phyloP scores from a whole-genome alignment of 92 coral and sea anemone genomes.

The Bergia puertoricense region DNA sequence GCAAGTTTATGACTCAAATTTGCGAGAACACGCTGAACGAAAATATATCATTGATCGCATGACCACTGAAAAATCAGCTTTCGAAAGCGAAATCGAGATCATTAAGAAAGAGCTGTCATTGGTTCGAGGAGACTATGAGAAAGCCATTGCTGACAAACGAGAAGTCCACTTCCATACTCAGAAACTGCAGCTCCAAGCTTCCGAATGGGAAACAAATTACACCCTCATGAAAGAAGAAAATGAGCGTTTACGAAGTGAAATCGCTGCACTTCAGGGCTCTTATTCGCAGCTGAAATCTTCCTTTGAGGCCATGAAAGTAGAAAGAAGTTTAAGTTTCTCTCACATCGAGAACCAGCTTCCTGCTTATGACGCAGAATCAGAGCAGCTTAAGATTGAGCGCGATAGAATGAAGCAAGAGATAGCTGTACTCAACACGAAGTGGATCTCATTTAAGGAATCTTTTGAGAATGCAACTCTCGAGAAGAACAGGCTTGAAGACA shows the following conservation, averaged over 20 bases:
- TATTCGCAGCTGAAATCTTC: slow-evolving; percentile 36
- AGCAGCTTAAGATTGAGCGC: slow-evolving; percentile 44
- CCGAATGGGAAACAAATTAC: slow-evolving; percentile 73
- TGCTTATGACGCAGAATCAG: slow-evolving; percentile 33
- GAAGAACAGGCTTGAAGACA: slow-evolving; percentile 46
- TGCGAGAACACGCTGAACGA: slow-evolving; percentile 55
- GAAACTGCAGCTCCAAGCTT: slow-evolving; percentile 61
- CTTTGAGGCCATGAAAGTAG: slow-evolving; percentile 12
- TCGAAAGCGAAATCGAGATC: slow-evolving; percentile 57
- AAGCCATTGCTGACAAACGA: slow-evolving; percentile 59
- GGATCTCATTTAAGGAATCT: slow-evolving; percentile 46
- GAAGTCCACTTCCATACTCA: slow-evolving; percentile 59
- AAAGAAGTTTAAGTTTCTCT: slow-evolving; percentile 21
- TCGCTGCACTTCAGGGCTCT: slow-evolving; percentile 43
- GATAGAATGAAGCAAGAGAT: slow-evolving; percentile 45
- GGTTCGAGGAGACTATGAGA: slow-evolving; percentile 58
- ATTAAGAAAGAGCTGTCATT: slow-evolving; percentile 50
- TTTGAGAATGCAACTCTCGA: slow-evolving; percentile 40
- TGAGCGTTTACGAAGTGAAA: slow-evolving; percentile 56
- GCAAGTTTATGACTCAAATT: slow-evolving; percentile 54
- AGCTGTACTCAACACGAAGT: slow-evolving; percentile 36
- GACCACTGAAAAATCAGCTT: slow-evolving; percentile 49
- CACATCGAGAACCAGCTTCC: slow-evolving; percentile 32
- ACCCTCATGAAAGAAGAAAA: slow-evolving; percentile 64
- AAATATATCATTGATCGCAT: slow-evolving; percentile 53